A percentile compares a stretch with the other conserved stretches of the same genome.
Evolutionary conservation across 1,140 invertebrate genomes (phyloP).

Genomic region (Papilio xuthus): DNA sequence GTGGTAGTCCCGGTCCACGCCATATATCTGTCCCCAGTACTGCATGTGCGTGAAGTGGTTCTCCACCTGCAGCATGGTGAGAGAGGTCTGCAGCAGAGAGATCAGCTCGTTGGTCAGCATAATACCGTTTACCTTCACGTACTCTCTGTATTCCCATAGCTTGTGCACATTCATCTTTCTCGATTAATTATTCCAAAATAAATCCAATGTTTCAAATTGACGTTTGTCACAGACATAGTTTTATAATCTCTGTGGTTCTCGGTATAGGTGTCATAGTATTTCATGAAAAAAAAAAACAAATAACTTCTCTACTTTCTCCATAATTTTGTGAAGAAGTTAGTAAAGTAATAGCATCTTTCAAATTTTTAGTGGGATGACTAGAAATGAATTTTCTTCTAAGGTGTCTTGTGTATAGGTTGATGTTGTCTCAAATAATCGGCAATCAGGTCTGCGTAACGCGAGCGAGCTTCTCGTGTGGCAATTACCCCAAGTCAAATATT

Average conservation of each 20-base stretch:
- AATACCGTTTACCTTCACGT: slow-evolving; percentile 81
- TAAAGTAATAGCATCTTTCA: not conserved
- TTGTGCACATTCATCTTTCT: slow-evolving; percentile 70
- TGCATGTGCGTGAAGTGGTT: slow-evolving; percentile 88
- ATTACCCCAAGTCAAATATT: slow-evolving; percentile 76
- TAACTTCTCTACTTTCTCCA: not conserved
- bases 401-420: slow-evolving; percentile 24
- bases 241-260: not conserved
- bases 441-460: slow-evolving; percentile 56
- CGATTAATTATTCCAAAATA: slow-evolving; percentile 35
- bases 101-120: slow-evolving; percentile 85
- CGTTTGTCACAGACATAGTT: not conserved
- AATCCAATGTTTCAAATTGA: slow-evolving; percentile 35
- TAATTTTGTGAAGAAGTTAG: not conserved
- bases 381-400: not conserved
- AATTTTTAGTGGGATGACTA: too few species aligned
- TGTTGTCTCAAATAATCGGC: slow-evolving; percentile 52
- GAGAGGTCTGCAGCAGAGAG: slow-evolving; percentile 85
- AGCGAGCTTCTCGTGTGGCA: slow-evolving; percentile 70
- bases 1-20: slow-evolving; percentile 86
- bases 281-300: not conserved
- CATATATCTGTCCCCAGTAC: slow-evolving; percentile 89
- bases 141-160: slow-evolving; percentile 73
- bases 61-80: slow-evolving; percentile 87
- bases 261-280: not conserved